phyloP scores from a whole-genome alignment of 2,113 vertebrate genomes.

The Myanophis thanlyinensis region DNA sequence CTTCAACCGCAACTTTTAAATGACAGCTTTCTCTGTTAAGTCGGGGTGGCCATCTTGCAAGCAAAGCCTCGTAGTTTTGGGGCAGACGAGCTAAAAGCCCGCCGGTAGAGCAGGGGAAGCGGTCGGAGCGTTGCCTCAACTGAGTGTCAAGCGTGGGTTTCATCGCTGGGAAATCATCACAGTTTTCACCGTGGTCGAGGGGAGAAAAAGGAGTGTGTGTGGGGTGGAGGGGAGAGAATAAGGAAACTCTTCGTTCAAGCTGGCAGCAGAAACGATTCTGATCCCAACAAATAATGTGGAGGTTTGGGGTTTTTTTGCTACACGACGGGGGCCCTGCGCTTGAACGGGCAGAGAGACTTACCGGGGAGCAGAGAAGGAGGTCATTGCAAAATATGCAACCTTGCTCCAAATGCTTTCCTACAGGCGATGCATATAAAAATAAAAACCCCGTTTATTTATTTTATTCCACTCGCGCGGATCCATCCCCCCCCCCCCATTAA shows the following conservation, averaged over 20 bases:
- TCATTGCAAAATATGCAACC: background rate
- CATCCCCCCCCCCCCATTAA: background rate
- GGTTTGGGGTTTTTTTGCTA: too few species aligned
- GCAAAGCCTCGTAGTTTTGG: background rate
- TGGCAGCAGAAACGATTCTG: background rate
- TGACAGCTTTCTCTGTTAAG: background rate
- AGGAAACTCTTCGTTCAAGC: background rate
- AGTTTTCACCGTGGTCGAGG: background rate
- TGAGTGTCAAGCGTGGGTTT: background rate
- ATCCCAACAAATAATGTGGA: background rate
- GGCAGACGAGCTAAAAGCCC: background rate
- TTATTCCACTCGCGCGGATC: background rate
- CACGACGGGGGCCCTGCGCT: too few species aligned
- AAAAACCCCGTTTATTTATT: too few species aligned
- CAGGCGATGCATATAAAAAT: background rate
- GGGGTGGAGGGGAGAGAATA: too few species aligned
- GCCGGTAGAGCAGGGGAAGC: background rate
- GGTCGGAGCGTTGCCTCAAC: background rate
- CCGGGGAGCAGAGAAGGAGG: background rate
- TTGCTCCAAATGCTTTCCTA: background rate
- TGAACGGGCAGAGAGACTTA: background rate
- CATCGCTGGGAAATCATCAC: background rate
- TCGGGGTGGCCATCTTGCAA: slow-evolving; percentile 25
- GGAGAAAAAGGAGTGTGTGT: background rate
- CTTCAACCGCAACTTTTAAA: background rate